phyloP scores from a whole-genome alignment of 2,797 vertebrate species.

The Carcharodon carcharias region DNA sequence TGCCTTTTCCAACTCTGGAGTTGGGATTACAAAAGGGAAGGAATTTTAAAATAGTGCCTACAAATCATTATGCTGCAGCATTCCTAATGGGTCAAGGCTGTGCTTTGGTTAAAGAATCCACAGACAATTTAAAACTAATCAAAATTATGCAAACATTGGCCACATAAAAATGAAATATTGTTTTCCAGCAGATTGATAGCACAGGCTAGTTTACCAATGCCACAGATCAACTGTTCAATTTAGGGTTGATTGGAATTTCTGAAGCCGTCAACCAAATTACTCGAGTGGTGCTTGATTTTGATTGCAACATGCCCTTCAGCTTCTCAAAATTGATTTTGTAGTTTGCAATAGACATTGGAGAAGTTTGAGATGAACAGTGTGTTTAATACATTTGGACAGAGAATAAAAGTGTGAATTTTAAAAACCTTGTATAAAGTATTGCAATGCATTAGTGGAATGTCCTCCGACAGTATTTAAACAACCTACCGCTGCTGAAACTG shows the following conservation, averaged over 20 bases:
- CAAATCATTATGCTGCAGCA: neutral
- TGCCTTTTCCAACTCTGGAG: neutral
- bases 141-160: neutral
- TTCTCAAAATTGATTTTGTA: conserved; percentile 19
- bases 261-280: neutral
- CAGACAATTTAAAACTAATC: neutral
- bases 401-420: neutral
- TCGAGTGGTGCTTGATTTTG: neutral
- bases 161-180: neutral
- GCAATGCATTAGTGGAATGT: neutral
- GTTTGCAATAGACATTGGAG: neutral
- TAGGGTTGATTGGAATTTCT: neutral
- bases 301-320: conserved; percentile 20
- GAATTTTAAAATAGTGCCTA: neutral
- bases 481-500: neutral
- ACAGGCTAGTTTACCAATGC: neutral
- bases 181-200: neutral
- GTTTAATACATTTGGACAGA: neutral
- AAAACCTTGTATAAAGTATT: neutral
- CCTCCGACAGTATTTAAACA: neutral
- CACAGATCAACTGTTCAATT: neutral
- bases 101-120: neutral
- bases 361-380: neutral
- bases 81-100: neutral
- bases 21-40: too few species aligned